Percentiles rank a stretch among this genome's conserved stretches.
phyloP scores from a whole-genome alignment of 2,113 vertebrate species.

The Mustela lutreola region DNA sequence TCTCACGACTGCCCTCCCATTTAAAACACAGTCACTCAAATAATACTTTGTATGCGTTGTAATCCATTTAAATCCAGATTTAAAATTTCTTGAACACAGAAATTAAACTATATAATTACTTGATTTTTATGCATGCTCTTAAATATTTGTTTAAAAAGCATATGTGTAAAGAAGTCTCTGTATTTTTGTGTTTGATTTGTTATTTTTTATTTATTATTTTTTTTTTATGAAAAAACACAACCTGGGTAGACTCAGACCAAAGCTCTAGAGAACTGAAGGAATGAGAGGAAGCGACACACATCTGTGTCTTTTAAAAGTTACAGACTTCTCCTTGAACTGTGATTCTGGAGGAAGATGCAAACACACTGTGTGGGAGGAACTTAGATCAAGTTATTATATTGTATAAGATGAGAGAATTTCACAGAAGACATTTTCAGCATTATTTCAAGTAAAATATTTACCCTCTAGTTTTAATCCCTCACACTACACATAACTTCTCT shows the following conservation, averaged over 20 bases:
- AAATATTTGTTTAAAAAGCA: not conserved
- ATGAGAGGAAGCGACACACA: not conserved
- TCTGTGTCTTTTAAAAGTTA: not conserved
- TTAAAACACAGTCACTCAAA: not conserved
- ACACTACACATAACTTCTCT: not conserved
- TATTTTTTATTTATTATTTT: not conserved
- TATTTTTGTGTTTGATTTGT: not conserved
- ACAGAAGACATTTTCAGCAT: not conserved
- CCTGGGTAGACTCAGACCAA: not conserved
- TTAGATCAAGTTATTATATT: not conserved
- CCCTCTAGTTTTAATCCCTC: not conserved
- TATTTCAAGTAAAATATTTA: conserved; percentile 28
- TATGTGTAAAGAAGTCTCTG: not conserved
- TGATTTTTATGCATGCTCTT: not conserved
- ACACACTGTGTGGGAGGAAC: not conserved
- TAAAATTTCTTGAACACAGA: conserved; percentile 4
- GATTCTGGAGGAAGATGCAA: not conserved
- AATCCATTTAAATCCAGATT: not conserved
- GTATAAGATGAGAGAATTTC: not conserved
- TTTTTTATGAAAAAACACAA: not conserved
- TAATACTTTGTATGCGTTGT: not conserved
- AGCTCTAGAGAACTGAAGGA: not conserved
- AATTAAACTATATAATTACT: not conserved
- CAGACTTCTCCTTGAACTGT: not conserved
- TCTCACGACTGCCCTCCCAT: not conserved